These are phyloP conservation scores for Callospermophilus lateralis DNA, from an alignment of 2,113 vertebrate species.

Conservation along the genomic window DNA sequence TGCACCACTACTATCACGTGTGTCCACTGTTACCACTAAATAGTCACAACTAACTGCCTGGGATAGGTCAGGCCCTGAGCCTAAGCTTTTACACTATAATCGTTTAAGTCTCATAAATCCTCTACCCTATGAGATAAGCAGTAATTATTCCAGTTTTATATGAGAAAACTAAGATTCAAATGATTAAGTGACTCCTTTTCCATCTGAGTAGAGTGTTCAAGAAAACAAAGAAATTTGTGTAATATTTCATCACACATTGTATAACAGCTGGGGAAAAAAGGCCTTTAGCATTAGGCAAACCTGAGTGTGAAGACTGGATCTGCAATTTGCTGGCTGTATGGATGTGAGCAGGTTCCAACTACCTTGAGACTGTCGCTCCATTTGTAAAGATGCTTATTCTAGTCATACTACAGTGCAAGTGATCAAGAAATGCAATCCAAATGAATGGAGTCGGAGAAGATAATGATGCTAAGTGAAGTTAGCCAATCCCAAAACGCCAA, in stretches of 20 bases:
- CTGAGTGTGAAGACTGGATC: not conserved
- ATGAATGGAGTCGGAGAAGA: too few species aligned
- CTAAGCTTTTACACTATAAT: not conserved
- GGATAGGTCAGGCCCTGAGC: rapidly evolving
- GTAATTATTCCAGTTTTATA: not conserved
- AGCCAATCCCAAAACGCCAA: too few species aligned
- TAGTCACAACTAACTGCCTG: too few species aligned
- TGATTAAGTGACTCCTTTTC: not conserved
- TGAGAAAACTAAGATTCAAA: conserved; percentile 20
- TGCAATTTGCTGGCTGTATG: not conserved
- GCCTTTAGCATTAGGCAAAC: not conserved
- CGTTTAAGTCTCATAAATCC: not conserved
- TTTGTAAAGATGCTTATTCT: not conserved
- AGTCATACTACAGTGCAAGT: not conserved
- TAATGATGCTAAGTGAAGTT: too few species aligned
- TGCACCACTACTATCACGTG: too few species aligned
- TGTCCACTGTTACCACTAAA: not conserved
- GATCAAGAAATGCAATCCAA: not conserved
- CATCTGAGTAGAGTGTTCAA: not conserved
- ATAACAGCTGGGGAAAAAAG: not conserved
- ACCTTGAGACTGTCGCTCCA: not conserved
- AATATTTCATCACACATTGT: not conserved
- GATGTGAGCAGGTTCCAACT: not conserved
- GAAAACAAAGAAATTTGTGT: conserved; percentile 11
- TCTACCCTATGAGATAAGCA: too few species aligned